Conservation (phyloP, 1,140 invertebrate genomes). For the Brachionus rubens region DNA sequence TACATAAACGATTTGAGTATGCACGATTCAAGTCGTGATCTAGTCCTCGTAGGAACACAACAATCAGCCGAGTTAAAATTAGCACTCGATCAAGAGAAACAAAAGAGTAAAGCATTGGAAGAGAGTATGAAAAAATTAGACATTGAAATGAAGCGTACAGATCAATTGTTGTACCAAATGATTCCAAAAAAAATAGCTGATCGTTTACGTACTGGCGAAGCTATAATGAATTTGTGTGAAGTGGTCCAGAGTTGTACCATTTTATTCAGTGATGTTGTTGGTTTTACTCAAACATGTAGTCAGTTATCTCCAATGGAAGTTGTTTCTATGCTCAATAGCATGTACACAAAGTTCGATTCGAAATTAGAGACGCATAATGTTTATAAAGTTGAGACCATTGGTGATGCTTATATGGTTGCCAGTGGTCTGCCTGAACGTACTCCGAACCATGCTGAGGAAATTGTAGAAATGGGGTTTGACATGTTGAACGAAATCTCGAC, state of each 20-base stretch:
- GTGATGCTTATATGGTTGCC: constrained; percentile 88
- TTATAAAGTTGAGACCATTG: constrained; percentile 96
- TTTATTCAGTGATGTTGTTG: constrained; percentile 91
- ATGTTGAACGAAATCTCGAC: constrained; percentile 85
- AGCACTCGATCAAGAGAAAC: constrained; percentile 86
- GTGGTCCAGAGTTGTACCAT: constrained; percentile 93
- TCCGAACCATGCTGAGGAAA: constrained; percentile 53
- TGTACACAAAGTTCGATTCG: constrained; percentile 63
- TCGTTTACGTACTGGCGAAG: constrained; percentile 79
- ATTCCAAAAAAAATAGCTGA: constrained; percentile 90
- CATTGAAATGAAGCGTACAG: constrained; percentile 89
- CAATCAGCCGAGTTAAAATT: constrained; percentile 92
- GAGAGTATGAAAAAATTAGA: constrained; percentile 92
- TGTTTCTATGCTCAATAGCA: constrained; percentile 85
- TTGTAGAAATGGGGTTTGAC: constrained; percentile 58
- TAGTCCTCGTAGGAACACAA: constrained; percentile 91
- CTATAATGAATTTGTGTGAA: constrained; percentile 89
- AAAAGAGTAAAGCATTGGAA: constrained; percentile 91
- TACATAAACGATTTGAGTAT: constrained; percentile 96
- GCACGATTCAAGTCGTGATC: constrained; percentile 94
- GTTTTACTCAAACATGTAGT: constrained; percentile 91
- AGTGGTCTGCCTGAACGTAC: constrained; percentile 55
- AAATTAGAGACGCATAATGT: constrained; percentile 85
- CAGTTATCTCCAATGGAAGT: constrained; percentile 89
- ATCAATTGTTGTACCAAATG: constrained; percentile 94